Conservation (phyloP, 1,140 invertebrate species). For the Orchestia grillus region DNA sequence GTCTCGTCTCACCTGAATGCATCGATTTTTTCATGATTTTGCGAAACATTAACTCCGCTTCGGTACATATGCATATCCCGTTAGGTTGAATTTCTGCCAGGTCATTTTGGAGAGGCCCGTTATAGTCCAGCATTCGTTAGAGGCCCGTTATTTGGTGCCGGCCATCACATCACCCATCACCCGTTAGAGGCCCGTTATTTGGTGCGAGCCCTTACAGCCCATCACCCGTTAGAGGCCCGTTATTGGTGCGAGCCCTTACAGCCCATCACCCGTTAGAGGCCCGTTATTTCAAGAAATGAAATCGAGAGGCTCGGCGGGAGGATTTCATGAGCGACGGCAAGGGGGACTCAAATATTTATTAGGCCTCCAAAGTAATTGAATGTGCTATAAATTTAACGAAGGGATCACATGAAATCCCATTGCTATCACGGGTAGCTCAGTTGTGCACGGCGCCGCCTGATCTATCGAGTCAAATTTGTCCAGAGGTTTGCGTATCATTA, state of each 20-base stretch:
- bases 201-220: not conserved
- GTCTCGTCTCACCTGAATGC: not conserved
- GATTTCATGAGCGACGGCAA: slow-evolving; percentile 47
- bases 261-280: not conserved
- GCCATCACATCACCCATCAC: no score
- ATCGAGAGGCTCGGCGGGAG: slow-evolving; percentile 20
- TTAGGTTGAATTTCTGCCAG: not conserved
- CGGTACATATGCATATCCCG: not conserved
- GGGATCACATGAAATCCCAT: slow-evolving; percentile 19
- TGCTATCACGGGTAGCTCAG: slow-evolving; percentile 4
- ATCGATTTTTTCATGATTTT: not conserved
- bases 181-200: not conserved
- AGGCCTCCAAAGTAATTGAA: slow-evolving; percentile 54
- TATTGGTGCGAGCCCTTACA: not conserved
- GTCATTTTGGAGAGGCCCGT: not conserved
- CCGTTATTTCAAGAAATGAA: slow-evolving; percentile 30
- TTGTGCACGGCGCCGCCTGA: not conserved
- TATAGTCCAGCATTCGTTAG: no score
- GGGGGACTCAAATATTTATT: slow-evolving; percentile 32
- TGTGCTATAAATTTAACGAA: slow-evolving; percentile 37
- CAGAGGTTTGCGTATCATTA: not conserved
- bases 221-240: no score
- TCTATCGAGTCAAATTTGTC: not conserved
- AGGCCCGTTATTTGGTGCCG: no score
- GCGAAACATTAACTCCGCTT: not conserved